Evolutionary conservation across 2,113 vertebrate genomes (phyloP).

Genomic region (Acrocephalus kingi): DNA sequence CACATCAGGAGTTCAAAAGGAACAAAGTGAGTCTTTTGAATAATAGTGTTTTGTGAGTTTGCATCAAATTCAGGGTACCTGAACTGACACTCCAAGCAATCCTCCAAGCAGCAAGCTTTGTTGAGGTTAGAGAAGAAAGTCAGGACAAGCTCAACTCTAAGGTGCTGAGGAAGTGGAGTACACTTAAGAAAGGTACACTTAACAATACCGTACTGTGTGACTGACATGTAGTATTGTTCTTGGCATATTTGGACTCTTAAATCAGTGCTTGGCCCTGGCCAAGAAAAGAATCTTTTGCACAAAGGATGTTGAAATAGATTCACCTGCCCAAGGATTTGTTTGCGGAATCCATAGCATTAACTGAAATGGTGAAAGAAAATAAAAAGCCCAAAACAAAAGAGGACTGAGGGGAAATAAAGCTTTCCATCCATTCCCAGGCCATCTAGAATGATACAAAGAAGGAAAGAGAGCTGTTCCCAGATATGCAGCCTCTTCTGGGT

Average conservation of each 20-base stretch:
- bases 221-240: not conserved
- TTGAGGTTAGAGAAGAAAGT: not conserved
- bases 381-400: not conserved
- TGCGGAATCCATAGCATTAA: accelerated
- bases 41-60: not conserved
- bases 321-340: not conserved
- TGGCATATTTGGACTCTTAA: not conserved
- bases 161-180: not conserved
- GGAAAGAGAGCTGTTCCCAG: not conserved
- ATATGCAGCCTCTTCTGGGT: not conserved
- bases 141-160: not conserved
- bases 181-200: not conserved
- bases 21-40: not conserved
- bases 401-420: not conserved
- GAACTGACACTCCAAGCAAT: not conserved
- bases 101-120: not conserved
- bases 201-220: not conserved
- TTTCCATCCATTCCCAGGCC: not conserved
- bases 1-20: not conserved
- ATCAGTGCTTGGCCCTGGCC: not conserved
- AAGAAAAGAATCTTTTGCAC: not conserved
- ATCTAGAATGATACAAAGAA: not conserved
- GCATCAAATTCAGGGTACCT: not conserved
- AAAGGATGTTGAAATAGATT: not conserved
- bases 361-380: not conserved